These are phyloP conservation scores for Proales similis DNA, from an alignment of 1,140 invertebrate genomes.

Conservation along the genomic window DNA sequence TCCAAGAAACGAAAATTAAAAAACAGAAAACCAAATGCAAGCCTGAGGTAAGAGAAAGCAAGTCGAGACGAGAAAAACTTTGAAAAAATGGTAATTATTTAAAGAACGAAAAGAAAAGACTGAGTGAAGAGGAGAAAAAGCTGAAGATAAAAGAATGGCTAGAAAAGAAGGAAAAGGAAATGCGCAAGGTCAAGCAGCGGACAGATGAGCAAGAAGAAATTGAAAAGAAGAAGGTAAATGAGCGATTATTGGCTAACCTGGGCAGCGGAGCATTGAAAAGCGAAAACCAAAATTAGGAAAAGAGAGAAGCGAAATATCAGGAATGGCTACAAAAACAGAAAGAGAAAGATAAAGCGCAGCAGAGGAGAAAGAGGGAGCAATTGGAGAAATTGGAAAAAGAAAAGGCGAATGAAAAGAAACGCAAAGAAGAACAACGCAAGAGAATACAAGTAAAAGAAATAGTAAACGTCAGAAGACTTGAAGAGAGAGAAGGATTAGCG, in stretches of 20 bases:
- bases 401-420: constrained; percentile 1
- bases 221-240: background rate
- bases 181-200: constrained; percentile 5
- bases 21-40: constrained; percentile 10
- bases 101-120: background rate
- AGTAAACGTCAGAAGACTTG: constrained; percentile 1
- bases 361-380: background rate
- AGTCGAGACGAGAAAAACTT: background rate
- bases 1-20: constrained; percentile 19
- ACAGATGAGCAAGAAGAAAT: constrained; percentile 11
- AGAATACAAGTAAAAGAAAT: constrained; percentile 23
- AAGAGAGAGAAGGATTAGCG: constrained; percentile 1
- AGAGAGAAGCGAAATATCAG: constrained; percentile 25
- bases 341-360: constrained; percentile 7
- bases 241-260: too few relatives aligned
- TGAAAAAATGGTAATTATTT: background rate
- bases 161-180: constrained; percentile 3
- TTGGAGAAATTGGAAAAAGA: background rate
- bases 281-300: background rate
- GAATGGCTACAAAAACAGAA: constrained; percentile 26
- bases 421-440: constrained; percentile 5
- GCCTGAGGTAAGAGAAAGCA: constrained; percentile 10
- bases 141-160: constrained; percentile 29
- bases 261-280: background rate
- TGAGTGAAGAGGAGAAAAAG: constrained; percentile 17